Evolutionary conservation across 2,113 vertebrate species (phyloP).

Genomic region (Tyto alba): DNA sequence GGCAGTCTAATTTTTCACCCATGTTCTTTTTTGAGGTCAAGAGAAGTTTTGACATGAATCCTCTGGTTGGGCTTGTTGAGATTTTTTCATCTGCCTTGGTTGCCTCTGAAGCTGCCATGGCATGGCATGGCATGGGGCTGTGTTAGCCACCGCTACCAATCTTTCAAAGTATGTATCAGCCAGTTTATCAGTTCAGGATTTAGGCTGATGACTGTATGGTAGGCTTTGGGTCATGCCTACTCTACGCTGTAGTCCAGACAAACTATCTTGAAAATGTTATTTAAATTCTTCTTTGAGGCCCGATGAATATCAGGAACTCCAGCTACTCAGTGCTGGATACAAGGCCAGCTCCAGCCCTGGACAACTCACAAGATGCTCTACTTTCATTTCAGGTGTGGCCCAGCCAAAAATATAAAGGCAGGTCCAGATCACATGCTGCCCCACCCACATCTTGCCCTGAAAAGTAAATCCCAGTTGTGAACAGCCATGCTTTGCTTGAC

Average conservation of each 20-base stretch:
- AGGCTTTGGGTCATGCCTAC: not conserved
- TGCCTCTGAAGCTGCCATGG: not conserved
- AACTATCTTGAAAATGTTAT: not conserved
- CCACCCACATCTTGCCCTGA: not conserved
- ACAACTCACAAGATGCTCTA: not conserved
- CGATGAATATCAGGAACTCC: not conserved
- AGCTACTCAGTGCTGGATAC: not conserved
- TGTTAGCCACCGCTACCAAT: no score
- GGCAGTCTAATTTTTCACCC: not conserved
- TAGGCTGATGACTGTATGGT: not conserved
- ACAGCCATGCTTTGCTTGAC: not conserved
- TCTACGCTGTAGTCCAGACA: not conserved
- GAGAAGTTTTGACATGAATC: not conserved
- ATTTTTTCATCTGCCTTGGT: not conserved
- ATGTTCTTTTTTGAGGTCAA: not conserved
- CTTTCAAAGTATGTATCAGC: not conserved
- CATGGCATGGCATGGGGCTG: not conserved
- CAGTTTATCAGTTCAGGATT: not conserved
- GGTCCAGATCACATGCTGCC: not conserved
- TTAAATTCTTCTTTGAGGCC: not conserved
- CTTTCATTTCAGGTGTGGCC: not conserved
- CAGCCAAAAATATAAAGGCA: not conserved
- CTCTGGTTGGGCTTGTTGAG: not conserved
- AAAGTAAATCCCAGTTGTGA: not conserved
- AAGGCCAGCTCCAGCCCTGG: not conserved